Percentiles rank a stretch among this genome's conserved stretches.
Evolutionary conservation across 2,888 invertebrate genomes (phyloP).

Genomic region (Sceliomorpha sp.): DNA sequence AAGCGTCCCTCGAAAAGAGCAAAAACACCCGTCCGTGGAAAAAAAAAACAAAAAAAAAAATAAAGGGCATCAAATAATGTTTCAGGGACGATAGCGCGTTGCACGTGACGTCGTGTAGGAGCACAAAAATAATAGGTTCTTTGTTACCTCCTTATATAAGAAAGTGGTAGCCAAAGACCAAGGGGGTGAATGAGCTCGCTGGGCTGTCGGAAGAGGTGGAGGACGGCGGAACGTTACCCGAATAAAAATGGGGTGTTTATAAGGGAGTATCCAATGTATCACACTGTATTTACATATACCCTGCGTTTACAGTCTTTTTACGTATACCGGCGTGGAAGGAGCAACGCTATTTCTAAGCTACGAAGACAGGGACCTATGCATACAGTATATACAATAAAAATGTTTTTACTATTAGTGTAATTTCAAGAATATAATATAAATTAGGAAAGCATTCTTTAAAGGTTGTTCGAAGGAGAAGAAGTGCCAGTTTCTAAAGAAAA

Average conservation of each 20-base stretch:
- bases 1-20: background rate
- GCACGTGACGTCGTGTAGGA: constrained; percentile 64
- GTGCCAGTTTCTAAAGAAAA: constrained; percentile 80
- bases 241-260: constrained; percentile 81
- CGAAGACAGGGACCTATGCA: constrained; percentile 58
- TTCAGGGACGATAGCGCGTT: constrained; percentile 34
- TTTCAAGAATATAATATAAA: too few species aligned
- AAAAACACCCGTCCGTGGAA: background rate
- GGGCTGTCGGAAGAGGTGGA: constrained; percentile 47
- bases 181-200: constrained; percentile 42
- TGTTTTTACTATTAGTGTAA: too few species aligned
- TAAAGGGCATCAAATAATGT: constrained; percentile 17
- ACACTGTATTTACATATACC: constrained; percentile 79
- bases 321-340: constrained; percentile 64
- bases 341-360: constrained; percentile 33
- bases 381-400: constrained; percentile 77
- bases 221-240: constrained; percentile 75
- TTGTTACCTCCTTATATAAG: constrained; percentile 51
- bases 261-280: constrained; percentile 81
- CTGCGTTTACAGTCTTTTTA: constrained; percentile 66
- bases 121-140: constrained; percentile 70
- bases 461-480: constrained; percentile 87
- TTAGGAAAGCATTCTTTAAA: too few species aligned
- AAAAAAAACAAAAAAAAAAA: too few species aligned
- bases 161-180: constrained; percentile 44